Percentiles rank a stretch among this genome's conserved stretches.
Evolutionary conservation across 92 coral and sea anemone genomes (phyloP).

Genomic region (Galaxea fascicularis): DNA sequence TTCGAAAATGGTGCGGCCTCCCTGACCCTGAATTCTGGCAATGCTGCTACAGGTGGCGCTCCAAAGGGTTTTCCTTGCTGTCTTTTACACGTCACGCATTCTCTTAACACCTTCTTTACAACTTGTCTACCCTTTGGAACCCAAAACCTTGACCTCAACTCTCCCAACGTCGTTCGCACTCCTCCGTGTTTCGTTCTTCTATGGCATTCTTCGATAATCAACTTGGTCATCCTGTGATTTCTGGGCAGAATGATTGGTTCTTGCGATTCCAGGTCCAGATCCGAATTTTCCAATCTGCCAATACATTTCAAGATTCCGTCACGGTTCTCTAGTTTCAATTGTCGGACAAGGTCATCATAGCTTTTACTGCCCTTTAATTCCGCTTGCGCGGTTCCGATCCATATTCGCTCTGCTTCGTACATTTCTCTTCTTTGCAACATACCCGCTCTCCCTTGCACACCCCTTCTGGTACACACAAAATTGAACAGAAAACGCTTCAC

Average conservation of each 20-base stretch:
- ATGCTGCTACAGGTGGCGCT: slow-evolving; percentile 24
- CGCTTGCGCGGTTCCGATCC: slow-evolving; percentile 37
- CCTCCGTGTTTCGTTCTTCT: slow-evolving; percentile 34
- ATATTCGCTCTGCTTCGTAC: slow-evolving; percentile 35
- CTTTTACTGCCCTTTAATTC: slow-evolving; percentile 17
- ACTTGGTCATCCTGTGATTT: slow-evolving; percentile 17
- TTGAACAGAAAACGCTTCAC: slow-evolving; percentile 5
- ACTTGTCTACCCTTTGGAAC: slow-evolving; percentile 50
- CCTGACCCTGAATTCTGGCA: slow-evolving; percentile 36
- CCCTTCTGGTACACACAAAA: background rate
- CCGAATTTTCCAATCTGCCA: slow-evolving; percentile 29
- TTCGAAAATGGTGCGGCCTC: slow-evolving; percentile 30
- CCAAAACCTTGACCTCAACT: slow-evolving; percentile 53
- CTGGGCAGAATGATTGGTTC: slow-evolving; percentile 40
- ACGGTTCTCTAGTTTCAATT: slow-evolving; percentile 15
- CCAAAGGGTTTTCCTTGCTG: slow-evolving; percentile 39
- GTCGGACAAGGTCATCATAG: slow-evolving; percentile 23
- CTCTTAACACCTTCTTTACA: slow-evolving; percentile 36
- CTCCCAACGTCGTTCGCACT: slow-evolving; percentile 47
- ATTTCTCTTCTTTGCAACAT: slow-evolving; percentile 11
- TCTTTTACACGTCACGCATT: slow-evolving; percentile 45
- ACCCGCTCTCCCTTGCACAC: background rate
- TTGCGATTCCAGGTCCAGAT: slow-evolving; percentile 2
- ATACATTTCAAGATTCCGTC: slow-evolving; percentile 24
- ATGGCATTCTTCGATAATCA: slow-evolving; percentile 45